phyloP scores from a whole-genome alignment of 1,140 invertebrate species.

The Sarcophaga peregrina region DNA sequence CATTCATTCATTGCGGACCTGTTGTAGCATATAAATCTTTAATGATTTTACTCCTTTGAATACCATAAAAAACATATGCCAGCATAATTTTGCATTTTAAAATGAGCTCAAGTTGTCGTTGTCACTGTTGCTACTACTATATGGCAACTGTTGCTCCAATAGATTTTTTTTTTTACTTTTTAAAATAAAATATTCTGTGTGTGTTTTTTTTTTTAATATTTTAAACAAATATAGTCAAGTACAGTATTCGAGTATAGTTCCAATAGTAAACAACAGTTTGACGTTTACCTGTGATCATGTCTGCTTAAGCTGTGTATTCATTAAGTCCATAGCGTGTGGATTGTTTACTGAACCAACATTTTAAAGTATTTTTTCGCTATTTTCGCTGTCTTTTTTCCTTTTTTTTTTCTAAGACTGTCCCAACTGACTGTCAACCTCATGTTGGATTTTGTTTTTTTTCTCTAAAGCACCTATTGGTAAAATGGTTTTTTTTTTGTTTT shows the following conservation, averaged over 20 bases:
- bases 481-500: neutral
- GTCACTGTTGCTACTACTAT: neutral
- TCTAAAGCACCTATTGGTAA: neutral
- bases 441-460: slow-evolving; percentile 31
- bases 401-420: neutral
- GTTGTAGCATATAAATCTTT: neutral
- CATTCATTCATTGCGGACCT: too few relatives aligned
- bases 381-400: too few relatives aligned
- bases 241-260: too few relatives aligned
- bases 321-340: slow-evolving; percentile 34
- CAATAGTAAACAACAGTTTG: neutral
- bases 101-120: slow-evolving; percentile 10
- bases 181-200: neutral
- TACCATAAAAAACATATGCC: neutral
- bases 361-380: neutral
- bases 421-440: slow-evolving; percentile 17
- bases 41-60: neutral
- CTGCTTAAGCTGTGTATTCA: slow-evolving; percentile 12
- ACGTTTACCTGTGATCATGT: slow-evolving; percentile 27
- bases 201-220: neutral
- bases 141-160: neutral
- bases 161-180: slow-evolving; percentile 12
- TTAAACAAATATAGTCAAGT: too few relatives aligned
- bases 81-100: neutral
- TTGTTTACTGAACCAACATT: neutral